Evolutionary conservation across 2,888 invertebrate species (phyloP), one percentile per base, ranked within the genome.

Genomic region (Fragum whitleyi): DNA sequence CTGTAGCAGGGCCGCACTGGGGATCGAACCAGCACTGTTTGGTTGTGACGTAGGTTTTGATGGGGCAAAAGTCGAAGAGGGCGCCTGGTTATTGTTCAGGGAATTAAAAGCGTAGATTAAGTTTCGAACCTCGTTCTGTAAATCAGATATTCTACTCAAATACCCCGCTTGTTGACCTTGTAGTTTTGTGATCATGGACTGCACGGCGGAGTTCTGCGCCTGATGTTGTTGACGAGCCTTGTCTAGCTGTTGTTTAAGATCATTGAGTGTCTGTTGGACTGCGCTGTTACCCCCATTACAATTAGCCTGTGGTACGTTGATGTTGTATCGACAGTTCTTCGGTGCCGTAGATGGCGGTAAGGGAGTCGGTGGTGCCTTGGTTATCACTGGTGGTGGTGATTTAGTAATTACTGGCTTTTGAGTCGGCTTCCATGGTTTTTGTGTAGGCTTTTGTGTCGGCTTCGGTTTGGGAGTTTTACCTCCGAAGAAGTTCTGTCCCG

Each of bases 111-210:
- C 85, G 19, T 36, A 29, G n/a, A 85, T 82, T 1, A 85, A 78
- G 62, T 83, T 85, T 39, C 68, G 68, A 14, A 85, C 85, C 47
- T 83, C 81, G 55, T 83, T 83, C 74, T 86, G 86, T 29, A 86
- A 81, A 36, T 86, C 85, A 0, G 86, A 55, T 7, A 86, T 79
- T 70, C 87, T 79, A 21, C 69, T 83, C 14, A 85, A 32, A 73
- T 85, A 85, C 2, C 85, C 80, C n/a, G 68, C 36, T 59, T 85
- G 85, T 47, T 82, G 82, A 3, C 77, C 29, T 51, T 82, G 77
- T 6, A 85, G 68, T 36, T 73, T 51, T 0, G 82, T 59, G 2
- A 85, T 71, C 68, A 77, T 74, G n/a, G 76, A 32, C 71, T 86
- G 87, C n/a, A 88, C 59, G 16, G 80, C 76, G 19, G 79, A 71